Evolutionary conservation across 2,113 vertebrate species (phyloP), one percentile per base, ranked within the genome.

Genomic region (Mus musculus): DNA sequence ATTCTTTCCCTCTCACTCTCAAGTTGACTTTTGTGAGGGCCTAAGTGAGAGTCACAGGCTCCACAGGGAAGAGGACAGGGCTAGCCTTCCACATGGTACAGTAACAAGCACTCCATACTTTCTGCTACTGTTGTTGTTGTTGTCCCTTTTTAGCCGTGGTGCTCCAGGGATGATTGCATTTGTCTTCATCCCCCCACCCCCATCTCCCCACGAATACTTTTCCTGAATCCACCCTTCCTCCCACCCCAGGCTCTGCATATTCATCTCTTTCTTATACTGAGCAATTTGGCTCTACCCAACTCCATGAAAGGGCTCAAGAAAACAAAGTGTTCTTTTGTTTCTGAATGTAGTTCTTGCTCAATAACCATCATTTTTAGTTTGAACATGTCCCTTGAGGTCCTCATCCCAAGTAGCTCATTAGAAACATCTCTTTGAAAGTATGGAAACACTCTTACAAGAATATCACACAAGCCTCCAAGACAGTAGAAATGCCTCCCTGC

Each of bases 241-340:
- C 20, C 4, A 7, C 20, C 17, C 39, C 33, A 67, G 33, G 9
- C 89, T 90, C 52, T 90, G 96, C 63, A 88, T 52, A 85, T 22
- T 95, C 59, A 77, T 90, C n/a, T 94, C 80, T 95, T 92, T 85
- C 19, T 56, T 77, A 63, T 52, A n/a, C 46, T 78, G 69, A 91
- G 71, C 26, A 61, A 42, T 85, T 90, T 93, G 86, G 24, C 84
- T 97, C 81, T 80, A 75, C 22, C 72, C 26, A 91, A 20, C 56
- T 61, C 75, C n/a, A 80, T 89, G 89, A 92, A 88, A 96, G 46
- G 39, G 33, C 52, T 93, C 87, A 84, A 49, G 65, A 90, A 92
- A 92, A 94, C 93, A 78, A 94, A 92, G 39, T 81, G 46, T 65
- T 89, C 82, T 96, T 94, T 78, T 90, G 22, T 85, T 96, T 97